phyloP scores from a whole-genome alignment of 2,113 vertebrate genomes.

The Zosterops pallidus region DNA sequence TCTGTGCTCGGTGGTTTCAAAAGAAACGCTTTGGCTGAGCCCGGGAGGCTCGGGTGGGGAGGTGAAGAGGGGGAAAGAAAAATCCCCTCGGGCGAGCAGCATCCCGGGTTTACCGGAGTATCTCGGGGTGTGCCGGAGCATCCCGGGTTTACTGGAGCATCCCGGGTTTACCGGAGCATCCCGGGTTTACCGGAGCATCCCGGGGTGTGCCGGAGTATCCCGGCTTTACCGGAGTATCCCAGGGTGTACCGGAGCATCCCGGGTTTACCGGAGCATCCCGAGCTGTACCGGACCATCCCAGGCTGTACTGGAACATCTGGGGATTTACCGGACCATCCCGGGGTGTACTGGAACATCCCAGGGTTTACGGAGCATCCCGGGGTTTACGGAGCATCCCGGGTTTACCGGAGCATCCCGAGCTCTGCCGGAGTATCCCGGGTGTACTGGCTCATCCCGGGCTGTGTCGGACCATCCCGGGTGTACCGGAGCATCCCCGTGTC shows the following conservation, averaged over 20 bases:
- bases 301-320: too few relatives aligned
- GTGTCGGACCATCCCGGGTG: too few relatives aligned
- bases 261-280: background rate
- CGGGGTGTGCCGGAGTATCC: background rate
- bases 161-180: background rate
- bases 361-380: too few relatives aligned
- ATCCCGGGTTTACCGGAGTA: background rate
- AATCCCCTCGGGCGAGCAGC: background rate
- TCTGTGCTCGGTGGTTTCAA: too few relatives aligned
- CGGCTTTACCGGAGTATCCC: background rate
- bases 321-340: background rate
- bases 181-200: too few relatives aligned
- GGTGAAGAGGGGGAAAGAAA: background rate
- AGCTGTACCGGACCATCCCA: too few relatives aligned
- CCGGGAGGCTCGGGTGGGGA: background rate
- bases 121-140: background rate
- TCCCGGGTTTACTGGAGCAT: background rate
- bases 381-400: too few relatives aligned
- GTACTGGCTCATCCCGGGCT: background rate
- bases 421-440: too few relatives aligned
- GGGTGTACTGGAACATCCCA: background rate
- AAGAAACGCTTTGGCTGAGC: too few relatives aligned
- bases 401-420: background rate
- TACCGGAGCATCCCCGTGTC: background rate
- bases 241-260: background rate